Conservation (phyloP, 2,888 invertebrate genomes). For the Cynaeus angustus region DNA sequence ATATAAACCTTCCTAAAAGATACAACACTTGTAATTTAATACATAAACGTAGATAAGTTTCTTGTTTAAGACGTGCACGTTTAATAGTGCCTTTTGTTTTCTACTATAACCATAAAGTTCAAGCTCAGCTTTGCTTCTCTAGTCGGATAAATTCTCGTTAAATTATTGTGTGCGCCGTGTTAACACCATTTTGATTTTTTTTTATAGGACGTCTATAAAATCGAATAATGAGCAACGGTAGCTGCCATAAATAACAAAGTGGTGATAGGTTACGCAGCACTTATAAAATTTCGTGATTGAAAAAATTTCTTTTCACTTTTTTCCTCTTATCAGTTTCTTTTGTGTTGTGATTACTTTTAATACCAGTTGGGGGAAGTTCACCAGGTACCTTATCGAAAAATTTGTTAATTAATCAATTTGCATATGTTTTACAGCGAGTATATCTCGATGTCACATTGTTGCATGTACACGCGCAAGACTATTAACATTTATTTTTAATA, state of each 20-base stretch:
- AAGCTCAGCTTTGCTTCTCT: slow-evolving; percentile 14
- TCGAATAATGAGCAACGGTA: neutral
- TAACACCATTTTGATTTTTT: neutral
- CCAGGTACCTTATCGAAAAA: too few relatives aligned
- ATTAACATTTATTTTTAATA: too few relatives aligned
- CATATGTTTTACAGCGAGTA: too few relatives aligned
- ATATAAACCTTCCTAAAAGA: slow-evolving; percentile 39
- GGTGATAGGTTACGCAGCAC: neutral
- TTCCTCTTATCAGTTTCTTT: too few relatives aligned
- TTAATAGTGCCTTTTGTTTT: slow-evolving; percentile 59
- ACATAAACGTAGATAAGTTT: slow-evolving; percentile 58
- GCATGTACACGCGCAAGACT: too few relatives aligned
- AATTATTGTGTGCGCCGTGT: slow-evolving; percentile 13
- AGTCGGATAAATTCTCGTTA: slow-evolving; percentile 12
- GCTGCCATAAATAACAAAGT: neutral
- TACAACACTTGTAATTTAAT: slow-evolving; percentile 49
- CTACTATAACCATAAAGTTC: slow-evolving; percentile 53
- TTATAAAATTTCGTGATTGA: too few relatives aligned
- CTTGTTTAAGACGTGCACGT: slow-evolving; percentile 57
- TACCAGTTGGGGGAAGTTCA: too few relatives aligned
- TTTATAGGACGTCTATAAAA: neutral
- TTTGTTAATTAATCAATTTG: too few relatives aligned
- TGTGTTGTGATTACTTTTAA: too few relatives aligned
- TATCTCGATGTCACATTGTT: too few relatives aligned
- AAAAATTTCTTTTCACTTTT: too few relatives aligned